Percentiles rank a stretch among this genome's conserved stretches.
phyloP scores from a whole-genome alignment of 2,113 vertebrate species.

The Takifugu bimaculatus region DNA sequence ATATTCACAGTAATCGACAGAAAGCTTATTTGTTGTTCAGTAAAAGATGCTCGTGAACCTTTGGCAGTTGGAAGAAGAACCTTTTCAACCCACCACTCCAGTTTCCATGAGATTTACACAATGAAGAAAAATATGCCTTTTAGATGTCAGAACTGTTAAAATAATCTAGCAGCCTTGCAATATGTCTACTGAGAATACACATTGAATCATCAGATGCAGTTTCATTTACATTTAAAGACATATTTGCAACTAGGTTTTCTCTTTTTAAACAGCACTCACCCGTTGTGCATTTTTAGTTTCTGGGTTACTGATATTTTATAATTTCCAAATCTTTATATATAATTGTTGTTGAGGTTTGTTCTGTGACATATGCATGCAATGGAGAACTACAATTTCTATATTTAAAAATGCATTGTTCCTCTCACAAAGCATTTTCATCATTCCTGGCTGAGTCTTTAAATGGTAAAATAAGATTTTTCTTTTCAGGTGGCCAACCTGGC shows the following conservation, averaged over 20 bases:
- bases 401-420: slow-evolving; percentile 27
- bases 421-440: neutral
- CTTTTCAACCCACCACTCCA: too few relatives aligned
- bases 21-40: slow-evolving; percentile 4
- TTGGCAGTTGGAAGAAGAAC: slow-evolving; percentile 37
- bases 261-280: neutral
- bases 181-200: slow-evolving; percentile 46
- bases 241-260: slow-evolving; percentile 20
- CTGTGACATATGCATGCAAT: slow-evolving; percentile 40
- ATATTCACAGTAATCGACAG: slow-evolving; percentile 15
- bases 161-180: slow-evolving; percentile 46
- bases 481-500: slow-evolving; percentile 94
- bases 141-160: slow-evolving; percentile 37
- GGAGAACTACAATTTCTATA: slow-evolving; percentile 29
- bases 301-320: slow-evolving; percentile 38
- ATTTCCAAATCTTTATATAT: slow-evolving; percentile 61
- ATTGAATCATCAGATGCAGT: slow-evolving; percentile 23
- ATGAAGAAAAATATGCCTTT: slow-evolving; percentile 46
- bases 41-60: slow-evolving; percentile 47
- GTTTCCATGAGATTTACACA: too few relatives aligned
- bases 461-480: slow-evolving; percentile 1
- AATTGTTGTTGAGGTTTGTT: slow-evolving; percentile 56
- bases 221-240: slow-evolving; percentile 33
- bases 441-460: slow-evolving; percentile 7
- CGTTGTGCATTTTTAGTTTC: slow-evolving; percentile 1